Base-by-base conservation (phyloP, 2,113 vertebrate species). In the Oreocharis arfaki region DNA sequence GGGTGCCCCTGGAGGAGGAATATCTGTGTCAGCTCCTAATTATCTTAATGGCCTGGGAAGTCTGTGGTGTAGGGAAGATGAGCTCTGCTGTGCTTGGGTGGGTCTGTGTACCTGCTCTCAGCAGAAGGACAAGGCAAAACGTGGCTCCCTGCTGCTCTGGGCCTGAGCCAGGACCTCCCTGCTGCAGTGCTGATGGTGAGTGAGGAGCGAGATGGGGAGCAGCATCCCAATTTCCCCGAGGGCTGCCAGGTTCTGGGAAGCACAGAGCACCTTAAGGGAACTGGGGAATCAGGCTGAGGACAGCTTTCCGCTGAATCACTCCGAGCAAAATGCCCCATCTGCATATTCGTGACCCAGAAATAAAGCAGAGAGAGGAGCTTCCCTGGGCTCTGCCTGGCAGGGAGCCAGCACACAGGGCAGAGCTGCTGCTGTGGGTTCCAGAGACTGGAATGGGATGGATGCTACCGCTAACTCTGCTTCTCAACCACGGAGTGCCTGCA, bases 281-380 rank as follows among this genome's bases (percentile, higher is more conserved):
- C 59, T 19, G n/a, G 74, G 59, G 87, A 92, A 78, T 75, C 19
- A 22, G 89, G 80, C 75, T 95, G 80, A 94, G 73, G 77, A 73
- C 74, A 65, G 77, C 80, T 79, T 96, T 87, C 89, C 4, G 41
- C 91, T 93, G 94, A 94, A 85, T 85, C 49, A 55, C 78, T 73
- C 0, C 0, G 10, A 90, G 92, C 42, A 74, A 84, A 95, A 20
- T 57, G 86, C 79, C 52, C 94, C 52, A 86, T 80, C 86, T 88
- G 86, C 86, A 71, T 87, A 46, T 92, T 61, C 0, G 2, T 89
- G 91, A 90, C 95, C 94, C 95, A 97, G 92, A 95, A 94, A 90
- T 42, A 77, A 90, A 63, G 3, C 2, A 23, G 73, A 41, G 86
- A 67, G 52, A 52, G 86, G 24, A 44, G 89, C 30, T 12, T 81